Evolutionary conservation across 2,797 vertebrate species (phyloP).

Genomic region (Enteromius fasciolatus): DNA sequence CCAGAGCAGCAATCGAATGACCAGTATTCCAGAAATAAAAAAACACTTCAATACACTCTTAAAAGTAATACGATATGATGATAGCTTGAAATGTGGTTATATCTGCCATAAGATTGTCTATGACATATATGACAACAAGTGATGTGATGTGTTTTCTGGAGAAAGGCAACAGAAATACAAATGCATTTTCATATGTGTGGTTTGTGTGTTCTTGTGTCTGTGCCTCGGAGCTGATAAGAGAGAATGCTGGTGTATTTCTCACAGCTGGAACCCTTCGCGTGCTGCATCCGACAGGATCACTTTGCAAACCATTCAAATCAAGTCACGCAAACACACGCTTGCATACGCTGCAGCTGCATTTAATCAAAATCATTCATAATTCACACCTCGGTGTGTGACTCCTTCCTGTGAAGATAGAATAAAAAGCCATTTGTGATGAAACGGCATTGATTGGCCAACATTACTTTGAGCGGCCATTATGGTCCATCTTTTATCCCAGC

Average conservation of each 20-base stretch:
- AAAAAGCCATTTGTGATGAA: constrained; percentile 49
- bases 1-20: neutral
- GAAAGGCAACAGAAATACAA: neutral
- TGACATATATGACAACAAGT: neutral
- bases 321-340: constrained; percentile 7
- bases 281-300: constrained; percentile 29
- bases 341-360: constrained; percentile 38
- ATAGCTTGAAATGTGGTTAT: neutral
- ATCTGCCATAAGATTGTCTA: neutral
- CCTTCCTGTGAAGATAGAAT: constrained; percentile 32
- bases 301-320: constrained; percentile 38
- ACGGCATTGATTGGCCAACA: constrained; percentile 55
- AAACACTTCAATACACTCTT: neutral
- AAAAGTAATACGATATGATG: neutral
- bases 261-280: constrained; percentile 41
- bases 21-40: neutral
- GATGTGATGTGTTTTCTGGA: neutral
- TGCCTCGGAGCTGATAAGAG: constrained; percentile 48
- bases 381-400: constrained; percentile 29
- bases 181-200: constrained; percentile 4
- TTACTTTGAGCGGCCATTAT: constrained; percentile 45
- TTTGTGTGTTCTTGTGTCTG: constrained; percentile 3
- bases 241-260: constrained; percentile 52
- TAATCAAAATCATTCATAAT: constrained; percentile 53
- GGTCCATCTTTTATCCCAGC: constrained; percentile 32